A percentile compares a stretch with the other conserved stretches of the same genome.
Conservation (phyloP, 2,797 vertebrate genomes). For the Cetoscarus ocellatus region DNA sequence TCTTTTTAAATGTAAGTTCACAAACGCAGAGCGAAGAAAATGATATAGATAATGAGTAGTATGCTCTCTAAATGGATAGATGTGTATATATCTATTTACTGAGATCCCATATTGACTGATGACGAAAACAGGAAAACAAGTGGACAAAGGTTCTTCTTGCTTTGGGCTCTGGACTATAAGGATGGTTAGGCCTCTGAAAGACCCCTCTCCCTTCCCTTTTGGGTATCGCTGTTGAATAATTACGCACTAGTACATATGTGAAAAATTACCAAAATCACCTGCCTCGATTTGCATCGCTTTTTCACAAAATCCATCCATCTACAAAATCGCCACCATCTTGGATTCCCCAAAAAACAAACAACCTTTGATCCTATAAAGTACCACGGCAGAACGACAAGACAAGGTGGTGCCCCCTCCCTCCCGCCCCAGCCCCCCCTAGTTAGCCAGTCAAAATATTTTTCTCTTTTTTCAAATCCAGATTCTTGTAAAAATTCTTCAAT, state of each 20-base stretch:
- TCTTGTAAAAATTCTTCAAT: constrained; percentile 99
- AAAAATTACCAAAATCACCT: constrained; percentile 99
- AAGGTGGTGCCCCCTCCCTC: constrained; percentile 94
- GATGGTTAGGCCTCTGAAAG: constrained; percentile 95
- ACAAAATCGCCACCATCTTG: constrained; percentile 99
- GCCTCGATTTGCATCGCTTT: constrained; percentile 91
- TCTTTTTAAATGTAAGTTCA: constrained; percentile 90
- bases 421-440: constrained; percentile 91
- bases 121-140: constrained; percentile 94
- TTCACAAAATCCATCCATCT: constrained; percentile 93
- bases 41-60: constrained; percentile 85
- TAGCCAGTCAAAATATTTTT: constrained; percentile 99
- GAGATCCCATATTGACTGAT: constrained; percentile 96
- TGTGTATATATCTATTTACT: constrained; percentile 92
- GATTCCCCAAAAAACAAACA: constrained; percentile 95
- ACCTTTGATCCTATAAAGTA: constrained; percentile 99
- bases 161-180: constrained; percentile 99
- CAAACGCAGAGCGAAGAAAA: constrained; percentile 86
- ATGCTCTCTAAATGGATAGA: constrained; percentile 87
- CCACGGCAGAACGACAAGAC: constrained; percentile 99
- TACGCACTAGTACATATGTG: constrained; percentile 94
- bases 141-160: constrained; percentile 99
- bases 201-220: constrained; percentile 96
- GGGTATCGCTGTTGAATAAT: constrained; percentile 95
- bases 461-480: constrained; percentile 99